Evolutionary conservation across 2,797 vertebrate species (phyloP).

Genomic region (Hypotaenidia philippensis): DNA sequence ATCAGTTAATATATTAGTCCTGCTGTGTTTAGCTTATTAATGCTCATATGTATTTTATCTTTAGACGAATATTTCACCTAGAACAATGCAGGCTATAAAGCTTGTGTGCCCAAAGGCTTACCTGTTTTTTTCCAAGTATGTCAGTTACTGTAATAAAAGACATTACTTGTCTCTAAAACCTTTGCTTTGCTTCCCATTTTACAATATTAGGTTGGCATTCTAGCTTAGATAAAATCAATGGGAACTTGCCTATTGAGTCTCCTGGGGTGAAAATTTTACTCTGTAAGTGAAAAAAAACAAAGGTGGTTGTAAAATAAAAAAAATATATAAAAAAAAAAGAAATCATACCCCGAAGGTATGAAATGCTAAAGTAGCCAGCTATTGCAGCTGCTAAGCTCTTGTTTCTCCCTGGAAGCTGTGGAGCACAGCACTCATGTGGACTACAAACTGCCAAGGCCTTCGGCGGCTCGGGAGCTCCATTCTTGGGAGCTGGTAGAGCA

Average conservation of each 20-base stretch:
- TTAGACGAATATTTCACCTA: neutral
- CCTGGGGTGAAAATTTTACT: neutral
- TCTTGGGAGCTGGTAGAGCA: neutral
- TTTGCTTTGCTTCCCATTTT: neutral
- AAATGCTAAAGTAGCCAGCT: neutral
- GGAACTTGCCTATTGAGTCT: neutral
- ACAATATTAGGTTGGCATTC: neutral
- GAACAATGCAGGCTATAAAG: neutral
- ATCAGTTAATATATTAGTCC: neutral
- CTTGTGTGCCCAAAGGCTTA: neutral
- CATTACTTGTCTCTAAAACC: neutral
- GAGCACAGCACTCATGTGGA: fast-evolving
- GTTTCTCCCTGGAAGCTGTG: neutral
- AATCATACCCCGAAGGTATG: neutral
- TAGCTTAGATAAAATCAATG: neutral
- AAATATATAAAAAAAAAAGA: neutral
- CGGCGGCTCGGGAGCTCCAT: neutral
- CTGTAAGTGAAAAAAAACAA: neutral
- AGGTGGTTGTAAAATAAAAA: neutral
- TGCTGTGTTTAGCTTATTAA: neutral
- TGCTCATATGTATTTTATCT: neutral
- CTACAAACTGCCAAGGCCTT: neutral
- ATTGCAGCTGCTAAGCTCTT: neutral
- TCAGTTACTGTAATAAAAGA: neutral
- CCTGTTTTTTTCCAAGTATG: neutral